Conservation (phyloP, 2,888 invertebrate species). For the Tipula confusa region DNA sequence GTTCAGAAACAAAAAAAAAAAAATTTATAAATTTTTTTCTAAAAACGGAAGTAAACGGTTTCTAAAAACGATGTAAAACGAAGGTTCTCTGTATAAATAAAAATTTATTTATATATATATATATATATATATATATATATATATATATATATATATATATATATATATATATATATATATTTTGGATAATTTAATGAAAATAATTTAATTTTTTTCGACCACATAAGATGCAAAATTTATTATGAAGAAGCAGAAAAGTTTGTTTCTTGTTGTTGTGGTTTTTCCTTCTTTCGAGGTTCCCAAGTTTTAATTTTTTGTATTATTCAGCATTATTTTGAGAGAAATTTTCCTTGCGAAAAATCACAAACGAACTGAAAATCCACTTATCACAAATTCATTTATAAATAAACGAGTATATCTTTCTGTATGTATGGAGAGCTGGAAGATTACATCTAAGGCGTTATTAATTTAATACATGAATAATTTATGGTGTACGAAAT, state of each 20-base stretch:
- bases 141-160: too few relatives aligned
- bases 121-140: too few relatives aligned
- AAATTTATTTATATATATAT: too few relatives aligned
- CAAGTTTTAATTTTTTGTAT: conserved; percentile 4
- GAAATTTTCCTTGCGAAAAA: neutral
- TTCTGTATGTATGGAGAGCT: neutral
- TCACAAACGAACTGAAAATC: conserved; percentile 17
- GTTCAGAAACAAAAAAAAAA: too few relatives aligned
- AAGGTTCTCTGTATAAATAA: too few relatives aligned
- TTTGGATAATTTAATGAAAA: neutral
- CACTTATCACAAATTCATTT: conserved; percentile 20
- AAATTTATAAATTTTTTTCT: too few relatives aligned
- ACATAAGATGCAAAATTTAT: conserved; percentile 12
- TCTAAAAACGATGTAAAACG: too few relatives aligned
- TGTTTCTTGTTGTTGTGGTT: neutral
- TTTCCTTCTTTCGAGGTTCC: too few relatives aligned
- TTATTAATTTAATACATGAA: conserved; percentile 12
- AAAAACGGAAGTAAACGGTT: too few relatives aligned
- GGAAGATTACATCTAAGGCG: conserved; percentile 4
- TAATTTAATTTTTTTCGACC: neutral
- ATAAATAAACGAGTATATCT: neutral
- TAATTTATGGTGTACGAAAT: neutral
- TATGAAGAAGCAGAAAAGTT: neutral
- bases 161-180: too few relatives aligned
- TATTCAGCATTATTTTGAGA: neutral